Conservation (phyloP, 2,113 vertebrate genomes). For the Ploceus nigricollis region DNA sequence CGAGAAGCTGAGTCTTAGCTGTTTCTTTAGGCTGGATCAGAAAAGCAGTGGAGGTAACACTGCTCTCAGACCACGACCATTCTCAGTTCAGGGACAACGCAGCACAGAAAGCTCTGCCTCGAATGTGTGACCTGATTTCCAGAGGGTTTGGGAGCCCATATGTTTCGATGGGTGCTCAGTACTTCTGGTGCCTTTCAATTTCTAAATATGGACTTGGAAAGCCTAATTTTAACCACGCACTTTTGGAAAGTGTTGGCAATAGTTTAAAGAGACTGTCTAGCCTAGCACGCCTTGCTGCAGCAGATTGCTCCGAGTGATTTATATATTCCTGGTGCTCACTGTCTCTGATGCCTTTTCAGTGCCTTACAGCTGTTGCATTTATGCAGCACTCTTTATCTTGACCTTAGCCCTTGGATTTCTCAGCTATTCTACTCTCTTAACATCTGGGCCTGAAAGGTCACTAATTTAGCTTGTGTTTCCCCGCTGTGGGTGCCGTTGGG, state of each 20-base stretch:
- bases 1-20: neutral
- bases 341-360: conserved; percentile 50
- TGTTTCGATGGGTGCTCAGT: conserved; percentile 30
- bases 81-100: neutral
- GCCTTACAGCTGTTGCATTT: conserved; percentile 34
- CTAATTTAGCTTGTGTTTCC: conserved; percentile 60
- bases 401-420: conserved; percentile 59
- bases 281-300: conserved; percentile 31
- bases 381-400: conserved; percentile 62
- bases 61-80: neutral
- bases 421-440: conserved; percentile 52
- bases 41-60: neutral
- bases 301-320: conserved; percentile 24
- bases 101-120: neutral
- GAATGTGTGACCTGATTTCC: neutral
- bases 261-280: conserved; percentile 58
- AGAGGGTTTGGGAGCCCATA: neutral
- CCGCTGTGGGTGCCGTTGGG: conserved; percentile 26
- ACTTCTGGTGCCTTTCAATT: conserved; percentile 28
- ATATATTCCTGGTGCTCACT: conserved; percentile 41
- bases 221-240: conserved; percentile 50
- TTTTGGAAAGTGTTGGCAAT: conserved; percentile 60
- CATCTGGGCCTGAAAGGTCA: conserved; percentile 60
- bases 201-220: conserved; percentile 40
- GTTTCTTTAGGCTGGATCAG: neutral